Evolutionary conservation across 2,113 vertebrate genomes (phyloP).

Genomic region (Nyctibius bracteatus): DNA sequence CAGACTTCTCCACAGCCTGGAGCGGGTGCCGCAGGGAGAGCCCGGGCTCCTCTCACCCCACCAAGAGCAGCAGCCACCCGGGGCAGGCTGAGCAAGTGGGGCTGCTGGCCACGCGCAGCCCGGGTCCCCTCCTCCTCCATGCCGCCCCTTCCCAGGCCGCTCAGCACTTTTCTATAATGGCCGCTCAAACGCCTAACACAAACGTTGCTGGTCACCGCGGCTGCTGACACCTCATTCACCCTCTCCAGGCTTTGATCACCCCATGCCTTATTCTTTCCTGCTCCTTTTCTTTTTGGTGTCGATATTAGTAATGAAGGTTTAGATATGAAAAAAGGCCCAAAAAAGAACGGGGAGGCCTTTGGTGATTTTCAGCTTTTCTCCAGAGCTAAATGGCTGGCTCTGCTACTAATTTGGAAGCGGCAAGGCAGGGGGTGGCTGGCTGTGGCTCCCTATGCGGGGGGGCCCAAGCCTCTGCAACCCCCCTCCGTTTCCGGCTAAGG

Average conservation of each 20-base stretch:
- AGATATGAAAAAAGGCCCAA: not conserved
- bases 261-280: not conserved
- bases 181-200: accelerated
- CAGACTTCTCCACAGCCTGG: accelerated
- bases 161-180: not conserved
- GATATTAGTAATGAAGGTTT: not conserved
- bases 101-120: no score
- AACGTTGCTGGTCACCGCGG: accelerated
- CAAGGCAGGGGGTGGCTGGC: accelerated
- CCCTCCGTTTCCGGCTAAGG: accelerated
- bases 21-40: accelerated
- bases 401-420: accelerated
- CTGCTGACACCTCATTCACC: accelerated
- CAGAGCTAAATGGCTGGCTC: accelerated
- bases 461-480: accelerated
- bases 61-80: accelerated
- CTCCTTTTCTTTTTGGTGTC: not conserved
- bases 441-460: accelerated
- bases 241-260: no score
- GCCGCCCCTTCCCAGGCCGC: accelerated
- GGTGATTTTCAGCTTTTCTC: not conserved
- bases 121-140: accelerated
- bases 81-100: accelerated
- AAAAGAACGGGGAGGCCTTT: no score
- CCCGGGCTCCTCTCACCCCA: not conserved